Evolutionary conservation across 2,797 vertebrate species (phyloP).

Genomic region (Hybognathus amarus): DNA sequence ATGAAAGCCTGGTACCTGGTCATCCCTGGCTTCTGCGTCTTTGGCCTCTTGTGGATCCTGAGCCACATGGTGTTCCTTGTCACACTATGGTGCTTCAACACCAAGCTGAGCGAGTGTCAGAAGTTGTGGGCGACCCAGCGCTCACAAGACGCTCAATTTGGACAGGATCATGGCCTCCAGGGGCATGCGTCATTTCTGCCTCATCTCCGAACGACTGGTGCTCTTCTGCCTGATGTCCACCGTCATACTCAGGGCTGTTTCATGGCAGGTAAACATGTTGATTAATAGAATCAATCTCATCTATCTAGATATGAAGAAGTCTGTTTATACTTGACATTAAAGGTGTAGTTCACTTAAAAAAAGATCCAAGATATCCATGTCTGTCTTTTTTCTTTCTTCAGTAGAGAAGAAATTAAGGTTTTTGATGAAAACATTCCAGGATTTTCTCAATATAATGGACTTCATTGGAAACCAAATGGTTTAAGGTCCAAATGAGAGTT

Average conservation of each 20-base stretch:
- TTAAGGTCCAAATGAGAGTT: too few species aligned
- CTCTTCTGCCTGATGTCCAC: conserved; percentile 93
- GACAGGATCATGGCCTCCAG: conserved; percentile 96
- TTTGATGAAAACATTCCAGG: too few species aligned
- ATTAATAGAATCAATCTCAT: neutral
- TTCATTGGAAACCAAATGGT: too few species aligned
- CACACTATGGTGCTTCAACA: conserved; percentile 97
- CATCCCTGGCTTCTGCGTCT: conserved; percentile 95
- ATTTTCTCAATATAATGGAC: too few species aligned
- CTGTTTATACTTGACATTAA: neutral
- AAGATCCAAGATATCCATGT: too few species aligned
- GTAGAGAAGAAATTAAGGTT: too few species aligned
- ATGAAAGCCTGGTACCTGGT: conserved; percentile 95
- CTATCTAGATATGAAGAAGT: neutral
- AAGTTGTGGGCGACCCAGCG: conserved; percentile 85
- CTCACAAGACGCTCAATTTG: conserved; percentile 84
- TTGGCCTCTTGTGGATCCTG: conserved; percentile 94
- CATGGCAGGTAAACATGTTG: conserved; percentile 90
- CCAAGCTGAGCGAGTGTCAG: conserved; percentile 94
- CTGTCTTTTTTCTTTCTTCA: too few species aligned
- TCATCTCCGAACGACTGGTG: conserved; percentile 94
- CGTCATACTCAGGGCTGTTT: conserved; percentile 88
- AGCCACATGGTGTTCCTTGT: conserved; percentile 94
- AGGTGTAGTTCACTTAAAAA: too few species aligned
- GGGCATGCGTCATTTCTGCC: conserved; percentile 97